Percentiles rank a stretch among this genome's conserved stretches.
Conservation (phyloP, 2,888 invertebrate species). For the Bruchidius siliquastri region DNA sequence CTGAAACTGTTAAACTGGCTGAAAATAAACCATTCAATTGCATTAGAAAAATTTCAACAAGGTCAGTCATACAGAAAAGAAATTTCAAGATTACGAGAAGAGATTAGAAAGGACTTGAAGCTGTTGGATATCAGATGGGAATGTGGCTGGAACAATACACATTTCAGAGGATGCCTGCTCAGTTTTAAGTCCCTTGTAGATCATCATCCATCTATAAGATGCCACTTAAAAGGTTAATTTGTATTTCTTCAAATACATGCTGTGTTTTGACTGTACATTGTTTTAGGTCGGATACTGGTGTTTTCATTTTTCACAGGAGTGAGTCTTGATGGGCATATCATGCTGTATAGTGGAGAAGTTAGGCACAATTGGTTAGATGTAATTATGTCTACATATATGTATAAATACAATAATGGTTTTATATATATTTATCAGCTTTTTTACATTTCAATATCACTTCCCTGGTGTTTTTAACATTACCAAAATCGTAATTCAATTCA, state of each 20-base stretch:
- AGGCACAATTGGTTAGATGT: conserved; percentile 90
- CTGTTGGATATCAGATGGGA: conserved; percentile 67
- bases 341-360: conserved; percentile 89
- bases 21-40: conserved; percentile 62
- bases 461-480: too few species aligned
- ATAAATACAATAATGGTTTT: conserved; percentile 1
- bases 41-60: conserved; percentile 62
- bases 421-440: conserved; percentile 4
- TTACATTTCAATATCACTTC: neutral
- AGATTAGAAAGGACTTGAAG: conserved; percentile 55
- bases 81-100: conserved; percentile 60
- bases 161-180: conserved; percentile 85
- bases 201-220: conserved; percentile 69
- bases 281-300: conserved; percentile 69
- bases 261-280: neutral
- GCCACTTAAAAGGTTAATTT: conserved; percentile 56
- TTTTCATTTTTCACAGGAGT: conserved; percentile 92
- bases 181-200: conserved; percentile 72
- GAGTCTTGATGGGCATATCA: conserved; percentile 83
- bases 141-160: conserved; percentile 83
- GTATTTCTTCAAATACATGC: neutral
- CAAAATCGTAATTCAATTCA: too few species aligned
- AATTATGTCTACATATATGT: conserved; percentile 41
- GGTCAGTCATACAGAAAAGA: conserved; percentile 64
- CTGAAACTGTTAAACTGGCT: conserved; percentile 62